Conservation (phyloP, 2,113 vertebrate genomes). For the Gulo gulo region DNA sequence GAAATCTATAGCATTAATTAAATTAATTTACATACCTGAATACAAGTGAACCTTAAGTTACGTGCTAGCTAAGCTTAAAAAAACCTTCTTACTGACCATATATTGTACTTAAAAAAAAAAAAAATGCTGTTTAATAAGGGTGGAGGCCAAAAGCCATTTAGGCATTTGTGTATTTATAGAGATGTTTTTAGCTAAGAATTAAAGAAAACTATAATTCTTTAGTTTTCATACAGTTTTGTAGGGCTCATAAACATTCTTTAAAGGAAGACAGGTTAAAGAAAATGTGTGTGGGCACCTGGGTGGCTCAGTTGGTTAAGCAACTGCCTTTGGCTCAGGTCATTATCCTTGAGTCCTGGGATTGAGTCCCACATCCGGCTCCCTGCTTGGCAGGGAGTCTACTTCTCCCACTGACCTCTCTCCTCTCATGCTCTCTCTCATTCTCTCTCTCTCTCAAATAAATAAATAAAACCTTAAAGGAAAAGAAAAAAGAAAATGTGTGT, state of each 20-base stretch:
- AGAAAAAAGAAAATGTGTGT: constrained; percentile 63
- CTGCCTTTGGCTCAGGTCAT: no score
- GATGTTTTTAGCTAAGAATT: constrained; percentile 84
- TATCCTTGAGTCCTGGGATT: no score
- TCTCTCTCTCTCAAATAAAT: no score
- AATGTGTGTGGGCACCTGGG: constrained; percentile 27
- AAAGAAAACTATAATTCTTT: constrained; percentile 78
- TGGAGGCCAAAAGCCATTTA: constrained; percentile 79
- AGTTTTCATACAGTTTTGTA: constrained; percentile 78
- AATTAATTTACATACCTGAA: constrained; percentile 84
- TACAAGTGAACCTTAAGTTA: constrained; percentile 80
- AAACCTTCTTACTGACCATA: constrained; percentile 11
- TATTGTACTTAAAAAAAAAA: constrained; percentile 18
- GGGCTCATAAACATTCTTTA: constrained; percentile 75
- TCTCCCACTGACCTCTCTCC: no score
- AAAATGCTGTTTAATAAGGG: constrained; percentile 76
- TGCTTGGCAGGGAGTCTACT: no score
- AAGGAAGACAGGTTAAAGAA: constrained; percentile 68
- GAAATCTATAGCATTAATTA: constrained; percentile 87
- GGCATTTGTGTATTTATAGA: constrained; percentile 75
- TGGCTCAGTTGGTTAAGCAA: no score
- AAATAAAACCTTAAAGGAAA: no score
- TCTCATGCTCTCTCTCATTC: no score
- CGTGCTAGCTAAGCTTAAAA: constrained; percentile 66
- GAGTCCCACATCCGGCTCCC: no score